Evolutionary conservation across 2,888 invertebrate species (phyloP).

Genomic region (Mechanitis mazaeus): DNA sequence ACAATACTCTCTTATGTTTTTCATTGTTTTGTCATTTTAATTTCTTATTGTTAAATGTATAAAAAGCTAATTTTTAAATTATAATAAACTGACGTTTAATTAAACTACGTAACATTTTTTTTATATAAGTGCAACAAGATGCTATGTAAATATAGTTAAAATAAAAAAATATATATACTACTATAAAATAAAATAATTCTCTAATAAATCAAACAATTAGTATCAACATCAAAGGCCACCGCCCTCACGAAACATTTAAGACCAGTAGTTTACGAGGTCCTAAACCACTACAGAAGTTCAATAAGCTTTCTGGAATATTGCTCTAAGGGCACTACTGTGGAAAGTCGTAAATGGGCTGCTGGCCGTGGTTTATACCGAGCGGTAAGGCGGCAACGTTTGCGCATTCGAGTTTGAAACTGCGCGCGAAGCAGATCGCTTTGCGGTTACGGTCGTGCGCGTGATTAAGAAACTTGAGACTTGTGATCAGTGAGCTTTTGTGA

Average conservation of each 20-base stretch:
- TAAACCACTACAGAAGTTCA: not conserved
- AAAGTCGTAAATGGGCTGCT: slow-evolving; percentile 12
- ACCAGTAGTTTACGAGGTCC: not conserved
- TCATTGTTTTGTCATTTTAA: no score
- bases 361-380: slow-evolving; percentile 12
- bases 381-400: slow-evolving; percentile 28
- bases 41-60: no score
- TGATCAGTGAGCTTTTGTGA: slow-evolving; percentile 38
- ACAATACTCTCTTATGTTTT: no score
- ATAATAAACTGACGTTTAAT: no score
- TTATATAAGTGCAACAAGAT: no score
- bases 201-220: no score
- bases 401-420: slow-evolving; percentile 54
- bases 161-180: no score
- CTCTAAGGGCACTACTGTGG: not conserved
- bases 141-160: no score
- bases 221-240: no score
- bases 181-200: no score
- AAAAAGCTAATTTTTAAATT: no score
- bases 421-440: slow-evolving; percentile 69
- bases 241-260: not conserved
- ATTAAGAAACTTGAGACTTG: slow-evolving; percentile 12
- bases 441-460: slow-evolving; percentile 63
- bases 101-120: no score
- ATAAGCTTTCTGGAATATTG: slow-evolving; percentile 4